phyloP scores from a whole-genome alignment of 1,140 invertebrate genomes.

The Thereuonema tuberculata region DNA sequence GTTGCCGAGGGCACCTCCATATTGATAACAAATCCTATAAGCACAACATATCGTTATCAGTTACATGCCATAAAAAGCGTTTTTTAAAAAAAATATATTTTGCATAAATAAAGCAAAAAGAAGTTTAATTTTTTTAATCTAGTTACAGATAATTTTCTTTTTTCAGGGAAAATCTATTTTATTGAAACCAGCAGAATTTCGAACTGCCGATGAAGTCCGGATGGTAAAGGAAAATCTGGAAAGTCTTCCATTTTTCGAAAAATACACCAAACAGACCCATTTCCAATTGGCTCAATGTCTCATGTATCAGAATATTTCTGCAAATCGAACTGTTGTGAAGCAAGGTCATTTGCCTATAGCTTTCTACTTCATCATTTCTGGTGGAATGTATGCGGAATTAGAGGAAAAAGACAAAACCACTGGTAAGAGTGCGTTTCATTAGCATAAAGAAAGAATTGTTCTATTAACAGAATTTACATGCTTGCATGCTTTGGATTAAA shows the following conservation, averaged over 20 bases:
- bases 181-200: background rate
- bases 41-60: too few species aligned
- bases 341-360: background rate
- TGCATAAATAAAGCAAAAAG: too few species aligned
- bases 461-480: too few species aligned
- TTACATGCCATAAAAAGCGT: too few species aligned
- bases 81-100: too few species aligned
- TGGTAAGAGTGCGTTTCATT: too few species aligned
- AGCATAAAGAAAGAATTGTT: too few species aligned
- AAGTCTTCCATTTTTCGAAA: background rate
- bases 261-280: background rate
- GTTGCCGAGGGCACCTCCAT: too few species aligned
- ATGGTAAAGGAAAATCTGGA: background rate
- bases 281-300: background rate
- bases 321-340: background rate
- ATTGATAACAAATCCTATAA: too few species aligned
- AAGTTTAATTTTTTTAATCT: too few species aligned
- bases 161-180: background rate
- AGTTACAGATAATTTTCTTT: too few species aligned
- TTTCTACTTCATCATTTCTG: background rate
- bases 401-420: background rate
- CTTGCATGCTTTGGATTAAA: too few species aligned
- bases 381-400: background rate
- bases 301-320: background rate
- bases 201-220: background rate